Percentiles rank a stretch among this genome's conserved stretches.
Evolutionary conservation across 1,140 invertebrate genomes (phyloP).

Genomic region (Phocides pigmalion): DNA sequence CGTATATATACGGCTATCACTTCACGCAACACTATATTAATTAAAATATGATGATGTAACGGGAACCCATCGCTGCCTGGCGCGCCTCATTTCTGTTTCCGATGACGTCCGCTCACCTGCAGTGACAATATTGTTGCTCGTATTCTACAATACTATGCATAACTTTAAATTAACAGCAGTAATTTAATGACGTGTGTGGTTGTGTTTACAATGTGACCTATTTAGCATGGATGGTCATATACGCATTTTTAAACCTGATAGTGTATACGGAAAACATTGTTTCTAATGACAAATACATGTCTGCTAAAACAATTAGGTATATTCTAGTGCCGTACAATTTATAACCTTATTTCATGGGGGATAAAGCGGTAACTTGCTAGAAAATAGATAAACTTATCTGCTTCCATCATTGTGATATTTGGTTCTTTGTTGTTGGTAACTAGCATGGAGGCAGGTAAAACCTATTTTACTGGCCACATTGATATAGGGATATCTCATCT

Average conservation of each 20-base stretch:
- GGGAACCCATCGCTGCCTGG: no score
- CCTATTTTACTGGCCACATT: background rate
- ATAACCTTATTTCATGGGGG: background rate
- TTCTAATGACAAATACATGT: constrained; percentile 35
- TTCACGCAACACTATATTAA: no score
- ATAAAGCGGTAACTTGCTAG: background rate
- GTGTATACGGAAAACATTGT: constrained; percentile 21
- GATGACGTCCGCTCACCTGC: no score
- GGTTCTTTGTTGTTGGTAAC: constrained; percentile 30
- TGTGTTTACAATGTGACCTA: no score
- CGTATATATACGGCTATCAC: no score
- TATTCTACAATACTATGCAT: no score
- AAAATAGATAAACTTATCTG: background rate
- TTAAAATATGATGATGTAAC: no score
- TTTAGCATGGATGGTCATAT: background rate
- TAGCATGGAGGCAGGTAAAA: constrained; percentile 29
- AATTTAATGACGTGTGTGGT: no score
- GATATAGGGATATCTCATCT: background rate
- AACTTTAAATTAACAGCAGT: no score
- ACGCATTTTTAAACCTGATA: constrained; percentile 18
- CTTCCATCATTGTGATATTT: constrained; percentile 17
- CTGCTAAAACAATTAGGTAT: constrained; percentile 22
- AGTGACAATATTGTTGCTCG: no score
- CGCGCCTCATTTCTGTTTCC: no score
- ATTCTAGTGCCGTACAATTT: background rate